These are phyloP conservation scores for Drosophila varians DNA, from an alignment of 1,140 invertebrate species.

Conservation along the genomic window DNA sequence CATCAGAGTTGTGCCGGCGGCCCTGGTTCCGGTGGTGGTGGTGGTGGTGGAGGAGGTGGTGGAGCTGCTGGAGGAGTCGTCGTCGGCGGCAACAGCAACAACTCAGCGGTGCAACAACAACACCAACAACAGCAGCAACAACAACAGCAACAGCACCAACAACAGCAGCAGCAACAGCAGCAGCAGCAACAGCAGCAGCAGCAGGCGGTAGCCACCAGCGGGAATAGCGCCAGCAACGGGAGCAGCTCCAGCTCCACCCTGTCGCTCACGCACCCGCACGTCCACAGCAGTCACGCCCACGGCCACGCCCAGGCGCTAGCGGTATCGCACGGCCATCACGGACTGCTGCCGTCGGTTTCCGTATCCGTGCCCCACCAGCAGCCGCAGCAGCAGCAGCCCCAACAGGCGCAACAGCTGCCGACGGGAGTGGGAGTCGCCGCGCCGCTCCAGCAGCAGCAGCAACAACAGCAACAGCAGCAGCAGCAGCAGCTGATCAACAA, in stretches of 20 bases:
- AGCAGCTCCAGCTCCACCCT: constrained; percentile 39
- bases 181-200: constrained; percentile 43
- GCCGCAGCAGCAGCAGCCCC: constrained; percentile 36
- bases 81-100: constrained; percentile 80
- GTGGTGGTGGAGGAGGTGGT: constrained; percentile 80
- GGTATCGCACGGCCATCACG: constrained; percentile 70
- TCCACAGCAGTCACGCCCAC: constrained; percentile 55
- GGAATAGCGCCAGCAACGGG: constrained; percentile 42
- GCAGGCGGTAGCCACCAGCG: constrained; percentile 21
- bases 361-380: constrained; percentile 46
- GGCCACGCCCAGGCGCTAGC: constrained; percentile 59
- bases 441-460: constrained; percentile 62
- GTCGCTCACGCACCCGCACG: constrained; percentile 34
- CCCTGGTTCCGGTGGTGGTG: constrained; percentile 83
- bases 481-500: constrained; percentile 55
- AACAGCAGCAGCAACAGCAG: constrained; percentile 22
- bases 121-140: constrained; percentile 29
- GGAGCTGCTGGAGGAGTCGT: constrained; percentile 82
- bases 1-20: constrained; percentile 84
- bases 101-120: constrained; percentile 30
- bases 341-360: constrained; percentile 62
- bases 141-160: constrained; percentile 40
- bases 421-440: constrained; percentile 32
- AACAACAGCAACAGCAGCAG: constrained; percentile 42
- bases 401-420: constrained; percentile 22